Evolutionary conservation across 2,888 invertebrate species (phyloP).

Genomic region (Octonoba sinensis): DNA sequence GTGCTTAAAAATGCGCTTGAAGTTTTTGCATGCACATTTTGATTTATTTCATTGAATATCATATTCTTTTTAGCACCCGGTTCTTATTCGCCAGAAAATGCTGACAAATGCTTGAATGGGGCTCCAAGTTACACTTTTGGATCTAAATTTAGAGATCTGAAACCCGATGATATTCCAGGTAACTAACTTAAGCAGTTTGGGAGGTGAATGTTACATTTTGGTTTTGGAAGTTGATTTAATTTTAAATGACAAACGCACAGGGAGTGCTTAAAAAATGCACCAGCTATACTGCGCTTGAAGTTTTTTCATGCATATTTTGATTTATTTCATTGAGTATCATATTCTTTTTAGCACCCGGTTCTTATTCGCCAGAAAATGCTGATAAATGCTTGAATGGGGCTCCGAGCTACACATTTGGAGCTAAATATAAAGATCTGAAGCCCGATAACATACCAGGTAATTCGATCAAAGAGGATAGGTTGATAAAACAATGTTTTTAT

Average conservation of each 20-base stretch:
- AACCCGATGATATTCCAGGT: conserved; percentile 66
- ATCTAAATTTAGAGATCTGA: conserved; percentile 73
- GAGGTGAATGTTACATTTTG: neutral
- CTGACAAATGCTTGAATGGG: conserved; percentile 50
- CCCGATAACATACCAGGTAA: conserved; percentile 62
- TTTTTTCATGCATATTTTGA: too few species aligned
- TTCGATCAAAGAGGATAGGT: neutral
- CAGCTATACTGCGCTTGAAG: too few species aligned
- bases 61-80: conserved; percentile 82
- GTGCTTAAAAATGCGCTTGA: too few species aligned
- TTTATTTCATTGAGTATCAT: neutral
- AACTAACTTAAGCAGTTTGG: conserved; percentile 4
- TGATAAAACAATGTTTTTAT: too few species aligned
- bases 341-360: conserved; percentile 82
- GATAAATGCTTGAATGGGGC: neutral
- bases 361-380: conserved; percentile 76
- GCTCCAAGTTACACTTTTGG: conserved; percentile 76
- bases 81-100: conserved; percentile 80
- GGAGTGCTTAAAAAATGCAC: too few species aligned
- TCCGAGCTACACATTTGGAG: conserved; percentile 78
- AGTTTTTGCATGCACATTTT: too few species aligned
- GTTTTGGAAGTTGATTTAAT: neutral
- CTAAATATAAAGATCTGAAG: conserved; percentile 72
- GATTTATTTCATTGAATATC: neutral
- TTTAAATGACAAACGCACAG: neutral